These are phyloP conservation scores for Drosophila kambysellisi DNA, from an alignment of 2,888 invertebrate species.

Conservation along the genomic window DNA sequence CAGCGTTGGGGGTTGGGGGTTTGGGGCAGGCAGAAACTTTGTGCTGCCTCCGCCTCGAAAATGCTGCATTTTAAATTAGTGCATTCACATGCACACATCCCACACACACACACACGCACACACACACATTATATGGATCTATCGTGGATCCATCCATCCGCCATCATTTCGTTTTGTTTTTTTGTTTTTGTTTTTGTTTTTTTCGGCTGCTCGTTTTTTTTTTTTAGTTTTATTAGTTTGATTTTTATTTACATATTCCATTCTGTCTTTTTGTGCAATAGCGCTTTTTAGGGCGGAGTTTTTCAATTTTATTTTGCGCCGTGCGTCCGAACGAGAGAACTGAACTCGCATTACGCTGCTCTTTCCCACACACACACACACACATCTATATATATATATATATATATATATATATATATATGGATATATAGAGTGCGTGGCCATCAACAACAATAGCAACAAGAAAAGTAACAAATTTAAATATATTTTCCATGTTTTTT, in stretches of 20 bases:
- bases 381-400: conserved; percentile 16
- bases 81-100: conserved; percentile 47
- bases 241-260: conserved; percentile 72
- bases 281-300: conserved; percentile 84
- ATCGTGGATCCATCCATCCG: conserved; percentile 43
- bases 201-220: conserved; percentile 52
- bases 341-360: conserved; percentile 44
- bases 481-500: conserved; percentile 58
- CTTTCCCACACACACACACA: conserved; percentile 49
- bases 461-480: conserved; percentile 70
- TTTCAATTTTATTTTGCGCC: conserved; percentile 83
- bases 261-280: conserved; percentile 55
- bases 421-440: conserved; percentile 14
- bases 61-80: conserved; percentile 83
- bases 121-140: conserved; percentile 21
- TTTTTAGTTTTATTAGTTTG: conserved; percentile 76
- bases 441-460: conserved; percentile 46
- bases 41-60: conserved; percentile 44
- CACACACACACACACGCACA: conserved; percentile 10
- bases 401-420: background rate
- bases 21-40: conserved; percentile 4
- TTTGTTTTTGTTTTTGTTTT: conserved; percentile 53
- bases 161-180: conserved; percentile 26
- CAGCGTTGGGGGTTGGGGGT: background rate
- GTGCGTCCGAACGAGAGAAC: conserved; percentile 65